Percentiles rank a stretch among this genome's conserved stretches.
Evolutionary conservation across 1,140 invertebrate species (phyloP).

Genomic region (Formica selysi): DNA sequence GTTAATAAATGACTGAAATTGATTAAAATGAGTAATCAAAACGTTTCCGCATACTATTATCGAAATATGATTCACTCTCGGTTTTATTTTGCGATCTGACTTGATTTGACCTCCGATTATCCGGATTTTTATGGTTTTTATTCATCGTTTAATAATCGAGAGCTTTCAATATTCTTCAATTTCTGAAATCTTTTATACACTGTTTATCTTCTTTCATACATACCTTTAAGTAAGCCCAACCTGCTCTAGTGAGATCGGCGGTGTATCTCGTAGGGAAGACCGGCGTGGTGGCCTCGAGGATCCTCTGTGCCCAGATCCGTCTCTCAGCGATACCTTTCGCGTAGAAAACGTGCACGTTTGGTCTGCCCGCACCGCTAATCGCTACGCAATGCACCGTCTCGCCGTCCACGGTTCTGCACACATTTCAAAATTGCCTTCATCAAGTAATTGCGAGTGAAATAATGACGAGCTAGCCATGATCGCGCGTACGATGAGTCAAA

Average conservation of each 20-base stretch:
- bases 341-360: constrained; percentile 87
- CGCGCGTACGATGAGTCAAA: constrained; percentile 35
- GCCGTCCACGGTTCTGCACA: constrained; percentile 86
- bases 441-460: constrained; percentile 24
- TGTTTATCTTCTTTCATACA: constrained; percentile 12
- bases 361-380: constrained; percentile 85
- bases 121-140: not conserved
- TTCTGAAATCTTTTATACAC: not conserved
- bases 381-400: constrained; percentile 88
- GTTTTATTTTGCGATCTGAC: not conserved
- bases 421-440: constrained; percentile 65
- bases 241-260: constrained; percentile 88
- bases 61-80: not conserved
- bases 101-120: not conserved
- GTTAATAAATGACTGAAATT: not conserved
- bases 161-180: not conserved
- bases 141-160: not conserved
- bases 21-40: not conserved
- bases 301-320: constrained; percentile 90
- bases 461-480: not conserved
- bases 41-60: not conserved
- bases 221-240: constrained; percentile 91
- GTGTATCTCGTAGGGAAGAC: constrained; percentile 88
- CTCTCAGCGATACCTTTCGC: constrained; percentile 87
- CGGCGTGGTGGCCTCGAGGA: constrained; percentile 88